These are phyloP conservation scores for Neodon shergylaensis DNA, from an alignment of 2,113 vertebrate species.

Conservation along the genomic window DNA sequence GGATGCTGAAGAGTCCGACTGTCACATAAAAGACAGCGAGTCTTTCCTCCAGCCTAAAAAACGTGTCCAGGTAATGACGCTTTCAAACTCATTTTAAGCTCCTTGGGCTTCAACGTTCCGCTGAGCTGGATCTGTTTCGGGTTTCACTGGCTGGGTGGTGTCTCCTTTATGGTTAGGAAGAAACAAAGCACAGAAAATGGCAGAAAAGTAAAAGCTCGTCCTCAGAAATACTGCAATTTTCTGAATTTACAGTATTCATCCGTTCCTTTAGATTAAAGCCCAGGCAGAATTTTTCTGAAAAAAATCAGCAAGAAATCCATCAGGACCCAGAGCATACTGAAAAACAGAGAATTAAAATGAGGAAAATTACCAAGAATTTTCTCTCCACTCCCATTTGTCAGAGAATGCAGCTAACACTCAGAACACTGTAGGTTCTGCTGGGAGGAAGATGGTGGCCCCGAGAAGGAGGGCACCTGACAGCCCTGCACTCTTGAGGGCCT, in stretches of 20 bases:
- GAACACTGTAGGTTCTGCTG: background rate
- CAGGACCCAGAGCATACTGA: background rate
- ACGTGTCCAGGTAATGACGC: background rate
- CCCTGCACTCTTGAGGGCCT: background rate
- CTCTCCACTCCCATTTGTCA: slow-evolving; percentile 1
- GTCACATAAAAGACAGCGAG: slow-evolving; percentile 20
- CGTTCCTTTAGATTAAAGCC: background rate
- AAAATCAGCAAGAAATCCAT: slow-evolving; percentile 42
- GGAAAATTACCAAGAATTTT: slow-evolving; percentile 2
- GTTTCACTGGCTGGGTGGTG: background rate
- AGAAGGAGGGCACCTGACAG: background rate
- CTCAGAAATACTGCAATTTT: background rate
- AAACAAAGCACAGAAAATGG: slow-evolving; percentile 28
- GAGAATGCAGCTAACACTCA: background rate
- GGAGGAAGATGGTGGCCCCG: background rate
- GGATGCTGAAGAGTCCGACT: background rate
- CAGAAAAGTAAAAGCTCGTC: slow-evolving; percentile 6
- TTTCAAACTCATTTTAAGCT: slow-evolving; percentile 39
- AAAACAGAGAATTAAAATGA: slow-evolving; percentile 7
- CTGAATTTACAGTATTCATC: slow-evolving; percentile 24
- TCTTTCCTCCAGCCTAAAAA: slow-evolving; percentile 38
- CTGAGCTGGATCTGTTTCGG: slow-evolving; percentile 1
- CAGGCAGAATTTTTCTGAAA: background rate
- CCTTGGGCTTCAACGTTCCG: background rate
- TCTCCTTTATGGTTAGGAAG: background rate